Conservation (phyloP, 2,888 invertebrate species). For the Ptilodon capucinus region DNA sequence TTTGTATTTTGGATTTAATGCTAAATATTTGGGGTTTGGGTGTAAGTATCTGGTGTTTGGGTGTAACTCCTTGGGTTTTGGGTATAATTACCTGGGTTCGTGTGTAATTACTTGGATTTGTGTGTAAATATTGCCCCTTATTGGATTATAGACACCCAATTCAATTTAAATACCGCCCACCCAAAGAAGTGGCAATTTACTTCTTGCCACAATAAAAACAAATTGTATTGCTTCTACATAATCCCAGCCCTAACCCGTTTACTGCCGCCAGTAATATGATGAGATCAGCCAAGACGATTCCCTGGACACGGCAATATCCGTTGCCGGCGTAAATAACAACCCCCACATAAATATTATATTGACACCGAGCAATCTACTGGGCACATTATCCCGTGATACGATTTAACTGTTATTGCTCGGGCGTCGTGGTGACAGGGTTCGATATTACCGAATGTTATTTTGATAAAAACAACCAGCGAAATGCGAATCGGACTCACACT, state of each 20-base stretch:
- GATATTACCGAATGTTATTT: constrained; percentile 13
- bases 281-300: constrained; percentile 48
- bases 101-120: too few relatives aligned
- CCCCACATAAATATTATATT: constrained; percentile 63
- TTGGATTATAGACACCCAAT: constrained; percentile 16
- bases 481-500: too few relatives aligned
- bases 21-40: too few relatives aligned
- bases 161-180: constrained; percentile 26
- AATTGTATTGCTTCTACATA: constrained; percentile 35
- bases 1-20: too few relatives aligned
- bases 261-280: constrained; percentile 46
- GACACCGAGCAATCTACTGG: constrained; percentile 59
- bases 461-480: constrained; percentile 8
- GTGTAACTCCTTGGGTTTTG: too few relatives aligned
- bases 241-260: constrained; percentile 45
- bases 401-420: constrained; percentile 48
- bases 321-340: constrained; percentile 52
- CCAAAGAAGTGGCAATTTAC: constrained; percentile 26
- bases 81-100: too few relatives aligned
- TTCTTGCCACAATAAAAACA: constrained; percentile 33
- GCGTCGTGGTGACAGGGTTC: constrained; percentile 4
- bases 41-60: too few relatives aligned
- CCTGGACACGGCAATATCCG: constrained; percentile 57
- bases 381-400: constrained; percentile 45
- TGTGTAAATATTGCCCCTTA: too few relatives aligned